Base-by-base conservation (phyloP, 2,797 vertebrate genomes). In the Antrozous pallidus region DNA sequence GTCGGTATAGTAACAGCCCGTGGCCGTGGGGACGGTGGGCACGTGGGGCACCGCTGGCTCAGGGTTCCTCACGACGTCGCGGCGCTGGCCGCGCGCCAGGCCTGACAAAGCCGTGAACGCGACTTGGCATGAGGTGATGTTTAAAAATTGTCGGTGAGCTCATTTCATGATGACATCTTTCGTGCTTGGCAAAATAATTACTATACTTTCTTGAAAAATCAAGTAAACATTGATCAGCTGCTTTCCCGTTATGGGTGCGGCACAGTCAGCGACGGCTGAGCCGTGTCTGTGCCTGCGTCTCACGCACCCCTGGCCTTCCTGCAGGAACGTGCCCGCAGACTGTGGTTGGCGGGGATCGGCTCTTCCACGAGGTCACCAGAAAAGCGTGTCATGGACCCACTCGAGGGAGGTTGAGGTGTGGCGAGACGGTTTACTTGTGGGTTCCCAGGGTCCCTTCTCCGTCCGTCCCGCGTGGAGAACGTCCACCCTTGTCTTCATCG, bases 151-250 rank as follows among this genome's bases (percentile, higher is more conserved):
- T 58, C 10, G 6, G 94, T 82, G 90, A 83, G 49, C 61, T 96
- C 92, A 93, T 74, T 96, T 95, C 86, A 69, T 75, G 78, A 24
- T 74, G 93, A 51, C 45, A 20, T 94, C 63, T 94, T 97, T 84
- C 69, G 0, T 97, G 81, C 85, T 96, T 94, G 67, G 93, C 88
- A 96, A 96, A 88, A 63, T 95, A 97, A 96, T 97, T 94, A 79
- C 51, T 81, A 2, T 1, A 4, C 73, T 31, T 45, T 78, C 74
- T 47, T 1, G 49, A 69, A 38, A 24, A 83, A 47, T 82, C 47
- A 79, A 61, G 42, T 51, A 81, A 96, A 94, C 82, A 31, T 16
- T 70, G 90, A 84, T 47, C 47, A 54, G 54, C 26, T 49, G 26
- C 61, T 80, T 97, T 63, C 38, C 42, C 87, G 2, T 93, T 86